Conservation (phyloP, 2,797 vertebrate species). For the Crocodylus rhombifer region DNA sequence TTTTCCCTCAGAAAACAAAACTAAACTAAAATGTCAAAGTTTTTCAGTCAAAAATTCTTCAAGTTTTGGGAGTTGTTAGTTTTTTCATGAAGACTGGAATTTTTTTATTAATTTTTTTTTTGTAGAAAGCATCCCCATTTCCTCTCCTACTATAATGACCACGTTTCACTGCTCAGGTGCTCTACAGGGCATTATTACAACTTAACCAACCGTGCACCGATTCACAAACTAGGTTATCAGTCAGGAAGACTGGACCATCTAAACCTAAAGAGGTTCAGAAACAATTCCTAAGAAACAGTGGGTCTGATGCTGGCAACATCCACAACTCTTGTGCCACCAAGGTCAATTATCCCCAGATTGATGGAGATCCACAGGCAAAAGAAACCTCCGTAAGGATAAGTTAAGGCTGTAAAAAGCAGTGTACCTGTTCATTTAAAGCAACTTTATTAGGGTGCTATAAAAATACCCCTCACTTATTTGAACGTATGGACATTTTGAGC, state of each 20-base stretch:
- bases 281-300: not conserved
- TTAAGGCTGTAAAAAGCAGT: not conserved
- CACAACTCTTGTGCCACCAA: not conserved
- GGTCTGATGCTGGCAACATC: not conserved
- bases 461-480: not conserved
- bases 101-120: not conserved
- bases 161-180: not conserved
- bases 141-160: not conserved
- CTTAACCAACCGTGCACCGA: not conserved
- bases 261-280: not conserved
- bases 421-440: not conserved
- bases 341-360: not conserved
- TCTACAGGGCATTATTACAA: accelerated
- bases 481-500: not conserved
- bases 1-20: not conserved
- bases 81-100: not conserved
- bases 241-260: accelerated
- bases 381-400: not conserved
- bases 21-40: not conserved
- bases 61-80: not conserved
- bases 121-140: not conserved
- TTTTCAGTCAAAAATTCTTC: not conserved
- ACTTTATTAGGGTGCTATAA: not conserved
- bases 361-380: not conserved
- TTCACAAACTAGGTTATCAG: not conserved